Conservation (phyloP, 2,113 vertebrate species). For the Gila orcuttii region DNA sequence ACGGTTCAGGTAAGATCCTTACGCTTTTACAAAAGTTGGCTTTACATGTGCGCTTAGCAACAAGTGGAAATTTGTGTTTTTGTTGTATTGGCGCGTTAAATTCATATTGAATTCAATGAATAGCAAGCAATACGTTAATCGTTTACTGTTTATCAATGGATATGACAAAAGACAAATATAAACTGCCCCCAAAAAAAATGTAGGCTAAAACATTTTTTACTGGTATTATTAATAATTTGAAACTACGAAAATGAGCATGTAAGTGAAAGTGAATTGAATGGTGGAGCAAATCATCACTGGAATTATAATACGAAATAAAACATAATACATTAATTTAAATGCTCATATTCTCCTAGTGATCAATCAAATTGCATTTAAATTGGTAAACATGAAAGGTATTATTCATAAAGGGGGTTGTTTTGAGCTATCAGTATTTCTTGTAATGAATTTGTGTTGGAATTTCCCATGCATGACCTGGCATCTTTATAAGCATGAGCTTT, state of each 20-base stretch:
- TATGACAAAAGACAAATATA: background rate
- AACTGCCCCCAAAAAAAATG: background rate
- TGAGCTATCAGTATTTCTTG: background rate
- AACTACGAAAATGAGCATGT: background rate
- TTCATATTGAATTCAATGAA: background rate
- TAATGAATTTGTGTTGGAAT: background rate
- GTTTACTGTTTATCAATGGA: background rate
- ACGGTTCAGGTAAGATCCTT: slow-evolving; percentile 71
- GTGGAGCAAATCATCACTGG: background rate
- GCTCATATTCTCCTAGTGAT: background rate
- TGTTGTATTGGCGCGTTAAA: background rate
- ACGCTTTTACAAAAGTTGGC: background rate
- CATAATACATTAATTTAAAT: background rate
- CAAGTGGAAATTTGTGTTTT: background rate
- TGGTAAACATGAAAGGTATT: background rate
- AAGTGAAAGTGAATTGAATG: background rate
- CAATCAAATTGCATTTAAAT: background rate
- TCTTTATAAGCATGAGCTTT: slow-evolving; percentile 33
- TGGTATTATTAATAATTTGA: background rate
- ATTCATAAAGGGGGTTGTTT: background rate
- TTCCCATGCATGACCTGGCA: slow-evolving; percentile 40
- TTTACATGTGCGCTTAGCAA: background rate
- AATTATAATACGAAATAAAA: background rate
- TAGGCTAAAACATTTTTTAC: background rate
- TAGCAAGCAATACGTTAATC: background rate